A percentile compares a stretch with the other conserved stretches of the same genome.
phyloP scores from a whole-genome alignment of 2,797 vertebrate species.

The Premnoplex brunnescens region DNA sequence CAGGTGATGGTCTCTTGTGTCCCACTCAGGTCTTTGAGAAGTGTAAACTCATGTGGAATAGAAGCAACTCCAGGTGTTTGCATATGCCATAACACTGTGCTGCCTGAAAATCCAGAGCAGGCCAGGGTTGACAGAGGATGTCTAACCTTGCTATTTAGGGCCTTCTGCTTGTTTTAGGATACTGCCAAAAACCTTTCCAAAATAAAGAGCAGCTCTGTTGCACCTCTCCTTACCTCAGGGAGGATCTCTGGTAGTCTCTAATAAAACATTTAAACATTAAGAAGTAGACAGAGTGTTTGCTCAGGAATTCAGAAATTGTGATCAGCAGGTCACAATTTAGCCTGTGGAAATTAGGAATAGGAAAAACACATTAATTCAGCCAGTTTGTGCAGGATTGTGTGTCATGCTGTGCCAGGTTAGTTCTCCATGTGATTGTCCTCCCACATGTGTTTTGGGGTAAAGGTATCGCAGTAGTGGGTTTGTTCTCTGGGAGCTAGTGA shows the following conservation, averaged over 20 bases:
- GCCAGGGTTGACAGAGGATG: neutral
- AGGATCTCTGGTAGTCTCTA: neutral
- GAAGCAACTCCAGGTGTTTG: neutral
- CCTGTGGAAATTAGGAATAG: neutral
- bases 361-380: neutral
- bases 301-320: too few relatives aligned
- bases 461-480: neutral
- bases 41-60: neutral
- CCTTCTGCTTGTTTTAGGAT: neutral
- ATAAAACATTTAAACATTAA: too few relatives aligned
- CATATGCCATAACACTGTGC: neutral
- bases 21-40: neutral
- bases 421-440: neutral
- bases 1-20: neutral
- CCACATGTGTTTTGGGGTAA: neutral
- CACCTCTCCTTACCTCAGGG: neutral
- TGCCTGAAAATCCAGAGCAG: neutral
- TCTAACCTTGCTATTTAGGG: neutral
- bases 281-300: too few relatives aligned
- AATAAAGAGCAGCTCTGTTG: neutral
- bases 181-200: slow-evolving; percentile 13
- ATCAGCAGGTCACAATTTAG: neutral
- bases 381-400: neutral
- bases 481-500: neutral
- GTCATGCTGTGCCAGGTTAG: neutral